Evolutionary conservation across 2,888 invertebrate species (phyloP).

Genomic region (Herminia tarsipennalis): DNA sequence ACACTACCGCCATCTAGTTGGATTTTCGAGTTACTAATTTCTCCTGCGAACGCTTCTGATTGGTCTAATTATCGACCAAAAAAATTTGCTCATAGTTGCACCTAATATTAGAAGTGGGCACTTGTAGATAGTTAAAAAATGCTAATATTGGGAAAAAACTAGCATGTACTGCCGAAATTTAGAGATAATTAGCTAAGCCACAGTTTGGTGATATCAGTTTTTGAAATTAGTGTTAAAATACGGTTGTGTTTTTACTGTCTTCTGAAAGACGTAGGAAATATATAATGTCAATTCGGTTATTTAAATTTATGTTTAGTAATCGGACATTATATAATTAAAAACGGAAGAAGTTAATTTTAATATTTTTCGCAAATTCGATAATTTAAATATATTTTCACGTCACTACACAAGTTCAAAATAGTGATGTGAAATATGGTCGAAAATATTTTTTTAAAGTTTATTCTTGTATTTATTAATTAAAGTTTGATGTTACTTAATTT

Average conservation of each 20-base stretch:
- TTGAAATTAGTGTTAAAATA: slow-evolving; percentile 33
- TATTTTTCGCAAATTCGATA: slow-evolving; percentile 11
- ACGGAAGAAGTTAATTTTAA: neutral
- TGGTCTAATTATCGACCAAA: slow-evolving; percentile 72
- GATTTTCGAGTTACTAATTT: slow-evolving; percentile 42
- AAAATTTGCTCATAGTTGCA: slow-evolving; percentile 80
- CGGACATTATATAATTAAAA: neutral
- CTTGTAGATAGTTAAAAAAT: slow-evolving; percentile 67
- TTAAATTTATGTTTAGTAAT: slow-evolving; percentile 1
- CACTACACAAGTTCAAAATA: slow-evolving; percentile 17
- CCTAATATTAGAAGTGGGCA: slow-evolving; percentile 70
- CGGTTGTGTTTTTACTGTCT: slow-evolving; percentile 46
- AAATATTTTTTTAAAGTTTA: slow-evolving; percentile 14
- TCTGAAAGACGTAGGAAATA: slow-evolving; percentile 34
- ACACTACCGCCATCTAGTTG: slow-evolving; percentile 35
- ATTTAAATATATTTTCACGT: slow-evolving; percentile 10
- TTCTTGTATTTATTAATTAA: slow-evolving; percentile 3
- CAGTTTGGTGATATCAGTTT: slow-evolving; percentile 43
- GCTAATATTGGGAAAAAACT: slow-evolving; percentile 53
- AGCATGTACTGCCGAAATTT: slow-evolving; percentile 74
- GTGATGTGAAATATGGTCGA: slow-evolving; percentile 20
- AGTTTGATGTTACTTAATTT: slow-evolving; percentile 19
- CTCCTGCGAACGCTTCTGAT: slow-evolving; percentile 62
- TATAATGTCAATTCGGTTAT: slow-evolving; percentile 24
- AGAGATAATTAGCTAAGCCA: slow-evolving; percentile 48